phyloP scores from a whole-genome alignment of 2,888 invertebrate genomes.

The Allolobophora icterica region DNA sequence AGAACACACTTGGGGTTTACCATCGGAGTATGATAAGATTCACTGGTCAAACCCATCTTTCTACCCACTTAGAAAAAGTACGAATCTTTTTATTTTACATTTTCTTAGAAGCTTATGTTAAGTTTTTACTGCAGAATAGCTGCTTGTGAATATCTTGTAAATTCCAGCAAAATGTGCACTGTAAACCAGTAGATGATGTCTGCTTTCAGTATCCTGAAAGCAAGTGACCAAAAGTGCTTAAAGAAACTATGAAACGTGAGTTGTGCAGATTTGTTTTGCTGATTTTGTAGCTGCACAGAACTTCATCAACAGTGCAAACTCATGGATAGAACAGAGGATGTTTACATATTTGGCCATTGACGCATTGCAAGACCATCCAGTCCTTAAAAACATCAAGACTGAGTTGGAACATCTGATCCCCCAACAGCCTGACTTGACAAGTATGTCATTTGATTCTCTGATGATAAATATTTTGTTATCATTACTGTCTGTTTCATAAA shows the following conservation, averaged over 20 bases:
- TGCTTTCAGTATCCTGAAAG: neutral
- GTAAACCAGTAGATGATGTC: neutral
- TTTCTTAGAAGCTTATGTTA: neutral
- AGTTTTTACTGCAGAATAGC: neutral
- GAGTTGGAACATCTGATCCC: conserved; percentile 38
- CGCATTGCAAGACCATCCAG: conserved; percentile 52
- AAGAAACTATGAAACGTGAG: neutral
- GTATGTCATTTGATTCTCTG: conserved; percentile 33
- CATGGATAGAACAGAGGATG: conserved; percentile 58
- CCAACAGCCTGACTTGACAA: conserved; percentile 41
- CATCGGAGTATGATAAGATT: conserved; percentile 51
- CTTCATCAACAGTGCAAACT: conserved; percentile 50
- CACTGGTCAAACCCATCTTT: conserved; percentile 57
- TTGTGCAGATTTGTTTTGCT: neutral
- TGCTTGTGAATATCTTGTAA: neutral
- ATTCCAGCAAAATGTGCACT: neutral
- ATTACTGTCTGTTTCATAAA: neutral
- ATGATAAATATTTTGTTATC: neutral
- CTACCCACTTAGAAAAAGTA: conserved; percentile 37
- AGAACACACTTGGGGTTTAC: conserved; percentile 61
- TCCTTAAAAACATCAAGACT: conserved; percentile 49
- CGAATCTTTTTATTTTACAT: no score
- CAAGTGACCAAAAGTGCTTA: neutral
- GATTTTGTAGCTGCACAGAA: conserved; percentile 44
- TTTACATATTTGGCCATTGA: conserved; percentile 53